Conservation (phyloP, 2,797 vertebrate species). For the Onychomys leucogaster region DNA sequence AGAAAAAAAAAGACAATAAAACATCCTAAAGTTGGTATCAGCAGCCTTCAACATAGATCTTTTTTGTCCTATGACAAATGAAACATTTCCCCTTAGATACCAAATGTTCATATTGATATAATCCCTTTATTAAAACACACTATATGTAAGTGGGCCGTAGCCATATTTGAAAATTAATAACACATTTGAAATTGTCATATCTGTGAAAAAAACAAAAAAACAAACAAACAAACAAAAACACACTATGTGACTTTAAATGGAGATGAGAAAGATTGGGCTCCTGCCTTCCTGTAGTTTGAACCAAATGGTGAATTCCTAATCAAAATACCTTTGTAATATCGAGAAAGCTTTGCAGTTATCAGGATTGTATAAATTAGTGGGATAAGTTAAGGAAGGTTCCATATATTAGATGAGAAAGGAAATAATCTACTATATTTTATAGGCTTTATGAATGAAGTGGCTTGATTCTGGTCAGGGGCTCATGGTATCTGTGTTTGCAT, state of each 20-base stretch:
- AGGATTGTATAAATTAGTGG: background rate
- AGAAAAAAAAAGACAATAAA: background rate
- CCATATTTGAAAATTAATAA: no score
- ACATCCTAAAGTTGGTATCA: slow-evolving; percentile 17
- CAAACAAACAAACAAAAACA: no score
- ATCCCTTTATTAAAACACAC: background rate
- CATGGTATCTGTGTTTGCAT: background rate
- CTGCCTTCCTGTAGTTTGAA: background rate
- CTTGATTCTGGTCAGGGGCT: background rate
- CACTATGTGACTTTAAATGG: background rate
- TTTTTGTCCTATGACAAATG: background rate
- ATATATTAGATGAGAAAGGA: background rate
- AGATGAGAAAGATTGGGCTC: background rate
- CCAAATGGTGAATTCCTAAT: background rate
- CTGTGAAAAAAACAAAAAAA: no score
- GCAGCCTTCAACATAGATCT: background rate
- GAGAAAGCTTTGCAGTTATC: slow-evolving; percentile 14
- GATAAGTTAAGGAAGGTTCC: slow-evolving; percentile 3
- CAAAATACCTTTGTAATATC: slow-evolving; percentile 19
- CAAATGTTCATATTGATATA: background rate
- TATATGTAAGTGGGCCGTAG: no score
- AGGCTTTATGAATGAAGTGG: background rate
- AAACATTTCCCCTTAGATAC: background rate
- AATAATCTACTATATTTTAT: background rate
- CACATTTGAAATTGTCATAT: no score